These are phyloP conservation scores for Xestia xanthographa DNA, from an alignment of 2,888 invertebrate genomes.

Conservation along the genomic window DNA sequence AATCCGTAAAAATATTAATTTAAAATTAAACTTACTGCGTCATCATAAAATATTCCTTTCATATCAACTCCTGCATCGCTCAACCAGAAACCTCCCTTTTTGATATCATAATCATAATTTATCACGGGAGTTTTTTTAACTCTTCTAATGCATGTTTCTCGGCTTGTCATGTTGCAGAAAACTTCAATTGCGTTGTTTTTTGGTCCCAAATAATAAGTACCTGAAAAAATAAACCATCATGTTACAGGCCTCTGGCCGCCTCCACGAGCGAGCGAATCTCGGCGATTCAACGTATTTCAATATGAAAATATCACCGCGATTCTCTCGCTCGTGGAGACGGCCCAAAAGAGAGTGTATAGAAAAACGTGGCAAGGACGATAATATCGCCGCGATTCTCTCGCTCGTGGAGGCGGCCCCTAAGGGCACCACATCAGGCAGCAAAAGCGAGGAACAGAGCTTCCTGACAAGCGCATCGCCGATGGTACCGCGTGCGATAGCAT, in stretches of 20 bases:
- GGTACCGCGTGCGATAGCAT: too few relatives aligned
- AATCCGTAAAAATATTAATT: not conserved
- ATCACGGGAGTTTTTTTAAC: not conserved
- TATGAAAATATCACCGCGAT: too few relatives aligned
- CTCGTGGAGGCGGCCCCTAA: too few relatives aligned
- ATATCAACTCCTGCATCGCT: slow-evolving; percentile 7
- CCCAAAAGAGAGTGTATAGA: too few relatives aligned
- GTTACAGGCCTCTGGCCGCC: too few relatives aligned
- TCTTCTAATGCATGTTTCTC: slow-evolving; percentile 9
- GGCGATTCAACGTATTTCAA: too few relatives aligned
- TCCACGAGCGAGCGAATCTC: too few relatives aligned
- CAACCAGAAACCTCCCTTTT: slow-evolving; percentile 9
- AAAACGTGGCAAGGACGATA: too few relatives aligned
- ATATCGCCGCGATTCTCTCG: too few relatives aligned
- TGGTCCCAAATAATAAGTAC: slow-evolving; percentile 10
- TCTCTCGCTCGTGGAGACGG: too few relatives aligned
- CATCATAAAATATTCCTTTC: slow-evolving; percentile 2
- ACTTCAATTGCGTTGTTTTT: slow-evolving; percentile 1
- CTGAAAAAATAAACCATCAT: not conserved
- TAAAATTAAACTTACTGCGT: not conserved
- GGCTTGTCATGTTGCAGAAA: slow-evolving; percentile 15
- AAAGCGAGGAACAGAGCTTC: too few relatives aligned
- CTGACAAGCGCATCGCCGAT: too few relatives aligned
- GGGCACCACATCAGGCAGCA: not conserved
- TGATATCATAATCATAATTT: not conserved